Evolutionary conservation across 2,797 vertebrate genomes (phyloP), one percentile per base, ranked within the genome.

Genomic region (Coccyzus lansbergi): DNA sequence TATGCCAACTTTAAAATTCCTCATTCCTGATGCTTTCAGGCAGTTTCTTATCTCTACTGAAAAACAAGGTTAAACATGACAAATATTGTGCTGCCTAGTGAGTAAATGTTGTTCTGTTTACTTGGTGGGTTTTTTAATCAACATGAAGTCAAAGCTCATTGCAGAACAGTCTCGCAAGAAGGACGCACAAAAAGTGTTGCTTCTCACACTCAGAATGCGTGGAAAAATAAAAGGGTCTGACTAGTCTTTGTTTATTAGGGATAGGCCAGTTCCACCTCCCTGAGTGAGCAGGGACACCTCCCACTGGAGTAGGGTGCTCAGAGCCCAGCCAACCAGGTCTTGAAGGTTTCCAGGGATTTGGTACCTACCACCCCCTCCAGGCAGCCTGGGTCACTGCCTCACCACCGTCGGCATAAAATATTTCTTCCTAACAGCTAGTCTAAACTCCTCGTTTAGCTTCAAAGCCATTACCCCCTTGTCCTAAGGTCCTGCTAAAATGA

Each of bases 21-120:
- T 58, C 28, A 31, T 91, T 92, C 81, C 75, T 29, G 29, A 58
- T 0, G 19, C 53, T 62, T 77, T 93, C 85, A 65, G 71, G 58
- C 53, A 60, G 34, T 65, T 70, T 74, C 80, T 84, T 80, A 89
- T 60, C 64, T 65, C 46, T 60, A 15, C 6, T 58, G 68, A 79
- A 77, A 95, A 95, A 88, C 60, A 90, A 93, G 86, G 78, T 96
- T 95, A 77, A 92, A 77, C 42, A 91, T 26, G 71, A 85, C 86
- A 89, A 90, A 90, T 86, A 85, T 78, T 88, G 69, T 93, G 72
- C 49, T 20, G 94, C 14, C 76, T 75, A 62, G 31, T 90, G 72
- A 86, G 82, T 77, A 94, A 94, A 94, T 91, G 42, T 74, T 93
- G 75, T 36, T 91, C 64, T 89, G 68, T 93, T 95, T 92, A 83